phyloP scores from a whole-genome alignment of 2,888 invertebrate species.

The Pammene fasciana region DNA sequence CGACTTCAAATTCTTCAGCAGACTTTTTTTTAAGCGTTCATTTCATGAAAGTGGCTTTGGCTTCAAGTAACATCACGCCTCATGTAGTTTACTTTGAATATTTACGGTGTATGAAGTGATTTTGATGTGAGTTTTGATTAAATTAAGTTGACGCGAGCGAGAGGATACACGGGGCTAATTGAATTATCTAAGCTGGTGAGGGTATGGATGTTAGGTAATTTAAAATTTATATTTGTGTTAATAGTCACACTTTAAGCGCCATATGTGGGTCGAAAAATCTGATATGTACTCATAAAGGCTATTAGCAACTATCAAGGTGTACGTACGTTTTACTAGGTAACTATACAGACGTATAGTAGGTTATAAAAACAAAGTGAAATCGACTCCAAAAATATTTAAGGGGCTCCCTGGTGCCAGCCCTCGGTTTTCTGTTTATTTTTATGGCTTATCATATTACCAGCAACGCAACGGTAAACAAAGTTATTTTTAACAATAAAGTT shows the following conservation, averaged over 20 bases:
- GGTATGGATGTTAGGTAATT: conserved; percentile 55
- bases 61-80: conserved; percentile 24
- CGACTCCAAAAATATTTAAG: conserved; percentile 45
- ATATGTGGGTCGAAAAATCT: no score
- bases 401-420: background rate
- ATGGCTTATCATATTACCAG: no score
- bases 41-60: conserved; percentile 13
- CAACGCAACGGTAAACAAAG: no score
- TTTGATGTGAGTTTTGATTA: conserved; percentile 64
- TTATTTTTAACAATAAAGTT: no score
- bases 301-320: no score
- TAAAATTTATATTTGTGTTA: conserved; percentile 61
- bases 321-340: no score
- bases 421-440: no score
- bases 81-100: conserved; percentile 30
- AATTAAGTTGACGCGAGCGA: conserved; percentile 61
- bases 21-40: conserved; percentile 3
- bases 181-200: conserved; percentile 63
- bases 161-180: conserved; percentile 52
- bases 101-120: conserved; percentile 52
- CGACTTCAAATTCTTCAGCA: conserved; percentile 18
- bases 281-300: no score
- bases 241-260: conserved; percentile 15
- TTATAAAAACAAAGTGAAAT: no score
- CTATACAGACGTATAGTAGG: no score